Evolutionary conservation across 2,797 vertebrate genomes (phyloP).

Genomic region (Chiloscyllium punctatum): DNA sequence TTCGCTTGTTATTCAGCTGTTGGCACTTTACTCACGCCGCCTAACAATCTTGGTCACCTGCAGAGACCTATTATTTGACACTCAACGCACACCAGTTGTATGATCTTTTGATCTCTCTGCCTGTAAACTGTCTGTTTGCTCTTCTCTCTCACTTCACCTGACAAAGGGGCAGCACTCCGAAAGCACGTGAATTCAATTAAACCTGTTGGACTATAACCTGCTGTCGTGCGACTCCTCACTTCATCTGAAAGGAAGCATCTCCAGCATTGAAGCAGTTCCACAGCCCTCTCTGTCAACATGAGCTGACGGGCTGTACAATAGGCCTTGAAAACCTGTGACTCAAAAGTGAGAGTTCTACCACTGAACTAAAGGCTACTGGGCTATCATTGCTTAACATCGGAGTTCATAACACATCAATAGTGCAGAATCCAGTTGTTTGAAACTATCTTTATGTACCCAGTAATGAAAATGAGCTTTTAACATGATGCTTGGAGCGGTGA

Average conservation of each 20-base stretch:
- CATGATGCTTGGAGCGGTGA: neutral
- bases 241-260: neutral
- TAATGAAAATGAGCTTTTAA: neutral
- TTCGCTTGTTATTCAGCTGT: no score
- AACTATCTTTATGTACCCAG: neutral
- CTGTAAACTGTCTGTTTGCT: no score
- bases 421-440: neutral
- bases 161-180: no score
- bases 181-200: no score
- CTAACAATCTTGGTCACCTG: no score
- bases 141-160: no score
- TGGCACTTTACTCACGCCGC: no score
- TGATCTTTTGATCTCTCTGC: no score
- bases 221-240: no score
- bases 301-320: neutral
- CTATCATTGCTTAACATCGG: neutral
- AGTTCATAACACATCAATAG: neutral
- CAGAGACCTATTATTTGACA: no score
- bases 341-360: neutral
- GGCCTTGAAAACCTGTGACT: neutral
- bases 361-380: neutral
- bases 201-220: no score
- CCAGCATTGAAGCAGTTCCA: neutral
- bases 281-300: neutral
- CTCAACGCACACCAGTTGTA: no score